Percentiles rank a stretch among this genome's conserved stretches.
These are phyloP conservation scores for Herminia tarsipennalis DNA, from an alignment of 2,888 invertebrate genomes.

Conservation along the genomic window DNA sequence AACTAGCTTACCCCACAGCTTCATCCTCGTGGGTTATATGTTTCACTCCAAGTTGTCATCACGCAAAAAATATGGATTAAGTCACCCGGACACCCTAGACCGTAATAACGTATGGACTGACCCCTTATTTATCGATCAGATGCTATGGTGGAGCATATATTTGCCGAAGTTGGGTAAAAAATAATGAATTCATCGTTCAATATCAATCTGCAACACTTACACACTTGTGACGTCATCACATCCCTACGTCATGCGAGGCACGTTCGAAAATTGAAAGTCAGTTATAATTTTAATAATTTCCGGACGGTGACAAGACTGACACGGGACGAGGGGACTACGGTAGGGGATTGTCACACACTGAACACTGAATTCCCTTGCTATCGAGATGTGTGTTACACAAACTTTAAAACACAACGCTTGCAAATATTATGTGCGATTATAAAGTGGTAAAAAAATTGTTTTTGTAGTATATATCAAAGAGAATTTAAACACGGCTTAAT, in stretches of 20 bases:
- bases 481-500: no score
- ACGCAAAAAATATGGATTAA: conserved; percentile 6
- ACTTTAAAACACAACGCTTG: no score
- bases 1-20: no score
- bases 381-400: background rate
- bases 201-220: conserved; percentile 19
- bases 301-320: conserved; percentile 26
- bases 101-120: no score
- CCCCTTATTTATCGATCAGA: no score
- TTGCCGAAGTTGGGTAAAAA: background rate
- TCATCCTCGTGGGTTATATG: no score
- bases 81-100: no score
- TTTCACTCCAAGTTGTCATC: no score
- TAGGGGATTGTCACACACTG: background rate
- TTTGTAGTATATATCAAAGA: no score
- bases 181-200: conserved; percentile 13
- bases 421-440: no score
- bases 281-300: conserved; percentile 54
- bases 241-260: conserved; percentile 23
- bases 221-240: conserved; percentile 10
- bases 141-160: no score
- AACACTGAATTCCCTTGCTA: background rate
- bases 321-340: conserved; percentile 24
- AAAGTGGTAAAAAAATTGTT: no score
- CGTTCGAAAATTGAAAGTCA: conserved; percentile 43